Percentiles rank a stretch among this genome's conserved stretches.
Conservation (phyloP, 30 jellyfish, hydroid and myxozoan genomes). For the Aurelia aurita complex sp. Pacific region DNA sequence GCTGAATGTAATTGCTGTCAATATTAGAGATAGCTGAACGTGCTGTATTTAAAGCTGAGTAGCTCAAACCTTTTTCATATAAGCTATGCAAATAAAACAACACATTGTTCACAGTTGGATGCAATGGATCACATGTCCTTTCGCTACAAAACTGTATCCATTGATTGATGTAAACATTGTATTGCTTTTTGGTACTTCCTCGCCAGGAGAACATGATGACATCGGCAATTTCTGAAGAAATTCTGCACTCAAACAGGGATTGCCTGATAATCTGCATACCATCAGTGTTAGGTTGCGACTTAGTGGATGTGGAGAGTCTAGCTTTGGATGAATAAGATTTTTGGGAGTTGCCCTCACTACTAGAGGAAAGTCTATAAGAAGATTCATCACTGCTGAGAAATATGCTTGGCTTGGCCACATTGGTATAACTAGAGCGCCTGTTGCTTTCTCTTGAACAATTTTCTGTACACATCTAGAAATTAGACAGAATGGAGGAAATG, state of each 20-base stretch:
- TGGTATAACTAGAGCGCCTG: constrained; percentile 5
- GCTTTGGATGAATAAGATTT: constrained; percentile 10
- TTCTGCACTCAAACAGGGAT: constrained; percentile 28
- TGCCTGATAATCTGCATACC: constrained; percentile 42
- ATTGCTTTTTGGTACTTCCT: constrained; percentile 24
- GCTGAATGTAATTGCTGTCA: constrained; percentile 29
- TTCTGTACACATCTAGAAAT: constrained; percentile 39
- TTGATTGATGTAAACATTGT: constrained; percentile 17
- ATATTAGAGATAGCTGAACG: constrained; percentile 25
- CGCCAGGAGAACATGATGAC: constrained; percentile 26
- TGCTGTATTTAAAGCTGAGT: constrained; percentile 31
- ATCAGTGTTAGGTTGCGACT: constrained; percentile 12
- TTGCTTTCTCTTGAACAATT: constrained; percentile 24
- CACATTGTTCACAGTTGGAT: constrained; percentile 19
- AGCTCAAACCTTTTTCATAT: constrained; percentile 38
- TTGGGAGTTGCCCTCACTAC: constrained; percentile 7
- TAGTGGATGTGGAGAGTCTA: constrained; percentile 30
- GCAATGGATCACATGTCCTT: constrained; percentile 35
- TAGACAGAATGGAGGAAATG: constrained; percentile 54
- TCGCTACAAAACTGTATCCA: constrained; percentile 33
- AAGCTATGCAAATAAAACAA: not conserved
- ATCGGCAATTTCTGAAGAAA: constrained; percentile 35
- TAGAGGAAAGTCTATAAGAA: constrained; percentile 17
- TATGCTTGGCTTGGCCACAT: constrained; percentile 31
- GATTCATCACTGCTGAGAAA: constrained; percentile 17